Base-by-base conservation (phyloP, 2,797 vertebrate genomes). In the Sebastes iracundus region DNA sequence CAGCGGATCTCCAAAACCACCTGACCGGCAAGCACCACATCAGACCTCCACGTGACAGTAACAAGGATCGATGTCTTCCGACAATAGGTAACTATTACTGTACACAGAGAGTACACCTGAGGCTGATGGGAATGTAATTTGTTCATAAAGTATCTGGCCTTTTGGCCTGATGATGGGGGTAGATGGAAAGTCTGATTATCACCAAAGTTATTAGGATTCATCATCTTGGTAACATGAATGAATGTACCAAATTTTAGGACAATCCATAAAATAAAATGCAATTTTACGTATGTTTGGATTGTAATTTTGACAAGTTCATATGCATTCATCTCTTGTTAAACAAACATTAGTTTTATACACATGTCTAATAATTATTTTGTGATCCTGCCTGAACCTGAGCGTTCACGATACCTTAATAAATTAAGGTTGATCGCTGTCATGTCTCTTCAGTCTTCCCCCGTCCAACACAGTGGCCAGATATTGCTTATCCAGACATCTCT, bases 21-120 rank as follows among this genome's bases (percentile, higher is more conserved):
- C 90, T 96, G 72, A 89, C 75, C 32, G 88, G 65, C 83, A 95
- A 94, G 58, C 96, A 96, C 88, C 92, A 95, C 66, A 91, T 94
- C 53, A 94, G 91, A 78, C 89, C 88, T 53, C 93, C 88, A 56
- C 93, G 93, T 7, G 92, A 95, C 32, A 30, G 52, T 0, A 77
- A n/a, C 72, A 90, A 87, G 68, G 87, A 91, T 4, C 83, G 84
- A 0, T 72, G 60, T 33, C 30, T 22, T 49, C 23, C n/a, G 35
- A 28, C 71, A 12, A 38, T 59, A 59, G 89, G 93, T 93, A 85
- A 86, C 4, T 32, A 22, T 67, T 53, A 7, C 20, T 59, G 7
- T 10, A 28, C 13, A 35, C 22, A 69, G 33, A 68, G 16, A 23
- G n/a, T 23, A 55, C 49, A 10, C 27, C 11, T 22, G 7, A 20